Evolutionary conservation across 1,140 invertebrate species (phyloP), one percentile per base, ranked within the genome.

Genomic region (Drosophila jambulina): DNA sequence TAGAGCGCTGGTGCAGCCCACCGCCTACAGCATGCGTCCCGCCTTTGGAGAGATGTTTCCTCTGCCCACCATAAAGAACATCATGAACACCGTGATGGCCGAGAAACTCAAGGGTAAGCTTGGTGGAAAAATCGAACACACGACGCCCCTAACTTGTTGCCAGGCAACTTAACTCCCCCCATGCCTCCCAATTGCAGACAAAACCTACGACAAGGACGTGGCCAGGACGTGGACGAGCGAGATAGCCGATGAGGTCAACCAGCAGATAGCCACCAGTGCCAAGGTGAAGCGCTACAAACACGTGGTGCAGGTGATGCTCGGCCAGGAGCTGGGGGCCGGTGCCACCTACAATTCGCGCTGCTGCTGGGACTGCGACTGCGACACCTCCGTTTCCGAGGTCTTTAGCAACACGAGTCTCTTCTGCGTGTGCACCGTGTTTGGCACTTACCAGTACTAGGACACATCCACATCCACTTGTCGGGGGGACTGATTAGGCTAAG

Each of bases 301-400:
- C 45, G 86, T 90, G 3, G 85, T 90, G 3, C 85, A 90, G n/a
- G 86, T 90, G 4, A 85, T 85, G 78, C 45, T 90, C 13, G 85
- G 82, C n/a, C 85, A 90, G 45, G 86, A 90, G 58, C 71, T 90
- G 48, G 85, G 85, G 0, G 85, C 85, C 6, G 85, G 85, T 0
- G 63, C 62, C 36, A 79, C 67, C 10, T 90, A 86, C 42, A 64
- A 82, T 12, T 91, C 85, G 3, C 85, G 85, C 17, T 91, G 86
- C 32, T 90, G 85, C 58, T 90, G 85, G 85, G 85, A 90, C 21
- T 85, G 86, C 17, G 85, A 90, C 25, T 85, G 86, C 27, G 85
- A 90, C n/a, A 90, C 85, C 12, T 81, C 82, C 19, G 54, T 90
- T 2, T 79, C 86, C 12, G 85, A 90, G 36, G 78, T 90, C 15